Base-by-base conservation (phyloP, 1,140 invertebrate genomes). In the Heliconius congener region DNA sequence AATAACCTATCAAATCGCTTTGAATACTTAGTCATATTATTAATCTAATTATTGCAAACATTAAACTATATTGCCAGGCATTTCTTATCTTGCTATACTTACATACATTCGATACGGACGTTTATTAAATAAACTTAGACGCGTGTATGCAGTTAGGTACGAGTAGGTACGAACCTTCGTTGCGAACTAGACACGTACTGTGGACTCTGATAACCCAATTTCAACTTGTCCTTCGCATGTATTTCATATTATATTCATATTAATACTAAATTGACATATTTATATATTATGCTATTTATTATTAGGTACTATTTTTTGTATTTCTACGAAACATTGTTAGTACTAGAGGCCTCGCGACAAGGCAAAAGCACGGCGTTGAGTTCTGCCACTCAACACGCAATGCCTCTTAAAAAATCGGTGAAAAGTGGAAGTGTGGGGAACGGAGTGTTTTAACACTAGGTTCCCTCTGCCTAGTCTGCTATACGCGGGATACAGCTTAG, bases 191-290 rank as follows among this genome's bases (percentile, higher is more conserved):
- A 70, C 73, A 52, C 23, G 72, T 78, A 78, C 72, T 16, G 55
- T 66, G 42, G 72, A 37, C 71, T 57, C 50, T 66, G 79, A 81
- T 81, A 81, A 81, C 75, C 75, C 42, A 73, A 46, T 73, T 27
- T 52, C 55, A 74, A 50, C 72, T 73, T 23, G 19, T 50, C n/a
- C 50, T 27, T 27, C 9, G 19, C 13, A 30, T 55, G 19, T 73
- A 55, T 74, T 74, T 52, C 19, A 73, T 73, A 46, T 39, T n/a
- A 30, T 27, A 13, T 74, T 52, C 19, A 73, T 73, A 46, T 39
- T 9, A 30, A 46, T 23, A 46, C 3, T 73, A 23, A 11, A 39
- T 39, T 39, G 27, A 39, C 34, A 39, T 39, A 72, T 72, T 73
- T 16, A 46, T 46, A 16, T 46, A 46, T 46, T 46, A 16, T 16